A percentile compares a stretch with the other conserved stretches of the same genome.
These are phyloP conservation scores for Sitta europaea DNA, from an alignment of 2,113 vertebrate species.

Conservation along the genomic window DNA sequence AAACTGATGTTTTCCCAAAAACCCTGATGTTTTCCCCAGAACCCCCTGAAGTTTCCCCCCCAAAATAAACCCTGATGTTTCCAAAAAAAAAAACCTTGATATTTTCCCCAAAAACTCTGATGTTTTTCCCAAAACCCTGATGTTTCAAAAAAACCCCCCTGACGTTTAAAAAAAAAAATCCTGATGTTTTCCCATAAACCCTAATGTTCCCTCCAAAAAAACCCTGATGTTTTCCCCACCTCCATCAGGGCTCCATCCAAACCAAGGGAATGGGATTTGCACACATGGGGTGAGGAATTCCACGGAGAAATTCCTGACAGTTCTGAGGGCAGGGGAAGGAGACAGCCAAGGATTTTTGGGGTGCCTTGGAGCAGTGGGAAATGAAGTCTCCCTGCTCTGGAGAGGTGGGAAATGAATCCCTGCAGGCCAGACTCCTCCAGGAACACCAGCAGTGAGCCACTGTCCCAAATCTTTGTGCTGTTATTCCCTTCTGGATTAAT, in stretches of 20 bases:
- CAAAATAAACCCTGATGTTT: not conserved
- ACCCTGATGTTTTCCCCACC: not conserved
- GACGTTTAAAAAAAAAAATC: no score
- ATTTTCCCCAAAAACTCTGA: not conserved
- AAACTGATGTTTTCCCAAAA: not conserved
- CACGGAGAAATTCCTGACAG: not conserved
- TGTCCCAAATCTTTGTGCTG: not conserved
- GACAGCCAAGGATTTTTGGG: not conserved
- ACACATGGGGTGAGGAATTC: not conserved
- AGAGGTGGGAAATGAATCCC: not conserved
- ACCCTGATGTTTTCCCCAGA: not conserved
- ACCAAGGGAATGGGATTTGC: not conserved
- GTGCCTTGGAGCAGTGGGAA: not conserved
- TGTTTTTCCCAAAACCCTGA: not conserved
- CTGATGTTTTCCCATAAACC: not conserved
- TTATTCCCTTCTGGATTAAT: not conserved
- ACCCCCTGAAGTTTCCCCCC: no score
- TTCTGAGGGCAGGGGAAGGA: not conserved
- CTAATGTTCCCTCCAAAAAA: not conserved
- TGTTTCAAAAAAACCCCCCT: no score
- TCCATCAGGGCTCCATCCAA: accelerated
- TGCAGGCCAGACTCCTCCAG: not conserved
- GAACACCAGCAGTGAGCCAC: not conserved
- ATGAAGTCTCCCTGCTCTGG: not conserved
- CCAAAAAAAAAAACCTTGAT: not conserved